These are phyloP conservation scores for Pteromalus puparum DNA, from an alignment of 1,140 invertebrate species.

Conservation along the genomic window DNA sequence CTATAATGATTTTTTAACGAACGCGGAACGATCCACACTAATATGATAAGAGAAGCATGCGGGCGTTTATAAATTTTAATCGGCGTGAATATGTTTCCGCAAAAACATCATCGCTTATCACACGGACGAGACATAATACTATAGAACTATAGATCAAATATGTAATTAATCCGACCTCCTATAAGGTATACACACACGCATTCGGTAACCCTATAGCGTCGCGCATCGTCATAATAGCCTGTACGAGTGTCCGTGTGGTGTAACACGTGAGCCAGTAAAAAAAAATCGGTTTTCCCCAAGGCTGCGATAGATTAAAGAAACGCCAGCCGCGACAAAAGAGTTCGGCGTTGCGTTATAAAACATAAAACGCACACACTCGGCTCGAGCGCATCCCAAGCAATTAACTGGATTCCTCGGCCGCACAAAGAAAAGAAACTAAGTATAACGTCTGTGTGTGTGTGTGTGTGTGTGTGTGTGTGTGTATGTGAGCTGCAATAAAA, in stretches of 20 bases:
- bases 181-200: no score
- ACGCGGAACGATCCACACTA: background rate
- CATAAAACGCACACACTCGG: no score
- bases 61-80: no score
- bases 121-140: no score
- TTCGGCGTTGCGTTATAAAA: background rate
- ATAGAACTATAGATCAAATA: no score
- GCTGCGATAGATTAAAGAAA: slow-evolving; percentile 29
- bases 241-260: background rate
- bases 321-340: slow-evolving; percentile 10
- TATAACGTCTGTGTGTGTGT: background rate
- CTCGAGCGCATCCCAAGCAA: background rate
- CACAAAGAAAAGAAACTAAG: background rate
- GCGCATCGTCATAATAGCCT: no score
- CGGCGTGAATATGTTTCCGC: no score
- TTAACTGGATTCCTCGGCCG: background rate
- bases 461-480: no score
- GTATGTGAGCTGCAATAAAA: background rate
- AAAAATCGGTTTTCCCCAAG: slow-evolving; percentile 50
- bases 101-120: no score
- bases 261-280: background rate
- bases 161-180: no score
- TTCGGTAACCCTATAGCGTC: no score
- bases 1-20: background rate
- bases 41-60: background rate